Evolutionary conservation across 2,113 vertebrate genomes (phyloP).

Genomic region (Cyphomyrus plagiostoma): DNA sequence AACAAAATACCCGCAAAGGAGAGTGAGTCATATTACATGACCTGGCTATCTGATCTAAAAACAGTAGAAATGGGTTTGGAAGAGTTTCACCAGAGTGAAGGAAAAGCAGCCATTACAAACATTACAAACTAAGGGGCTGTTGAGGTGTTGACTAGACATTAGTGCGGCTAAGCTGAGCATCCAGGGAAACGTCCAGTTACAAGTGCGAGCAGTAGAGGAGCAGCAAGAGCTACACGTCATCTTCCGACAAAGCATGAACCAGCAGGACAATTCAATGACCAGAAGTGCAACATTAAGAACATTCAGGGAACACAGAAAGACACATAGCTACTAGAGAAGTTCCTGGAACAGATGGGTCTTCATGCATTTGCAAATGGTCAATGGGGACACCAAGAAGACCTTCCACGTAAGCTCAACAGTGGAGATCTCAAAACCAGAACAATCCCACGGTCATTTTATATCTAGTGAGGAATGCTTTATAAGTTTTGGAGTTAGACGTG

Average conservation of each 20-base stretch:
- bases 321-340: not conserved
- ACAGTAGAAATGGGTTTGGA: not conserved
- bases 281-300: not conserved
- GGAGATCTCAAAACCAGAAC: not conserved
- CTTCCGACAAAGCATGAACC: not conserved
- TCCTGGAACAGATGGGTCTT: not conserved
- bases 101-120: not conserved
- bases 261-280: not conserved
- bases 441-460: not conserved
- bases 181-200: not conserved
- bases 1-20: not conserved
- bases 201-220: not conserved
- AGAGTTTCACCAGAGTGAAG: not conserved
- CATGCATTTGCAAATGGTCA: not conserved
- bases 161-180: not conserved
- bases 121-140: not conserved
- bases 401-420: not conserved
- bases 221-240: not conserved
- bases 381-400: not conserved
- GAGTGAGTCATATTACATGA: not conserved
- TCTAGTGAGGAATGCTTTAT: not conserved
- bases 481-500: not conserved
- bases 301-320: not conserved
- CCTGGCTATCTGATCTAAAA: not conserved
- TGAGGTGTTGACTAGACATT: not conserved